Evolutionary conservation across 2,888 invertebrate species (phyloP).

Genomic region (Hoplodrina ambigua): DNA sequence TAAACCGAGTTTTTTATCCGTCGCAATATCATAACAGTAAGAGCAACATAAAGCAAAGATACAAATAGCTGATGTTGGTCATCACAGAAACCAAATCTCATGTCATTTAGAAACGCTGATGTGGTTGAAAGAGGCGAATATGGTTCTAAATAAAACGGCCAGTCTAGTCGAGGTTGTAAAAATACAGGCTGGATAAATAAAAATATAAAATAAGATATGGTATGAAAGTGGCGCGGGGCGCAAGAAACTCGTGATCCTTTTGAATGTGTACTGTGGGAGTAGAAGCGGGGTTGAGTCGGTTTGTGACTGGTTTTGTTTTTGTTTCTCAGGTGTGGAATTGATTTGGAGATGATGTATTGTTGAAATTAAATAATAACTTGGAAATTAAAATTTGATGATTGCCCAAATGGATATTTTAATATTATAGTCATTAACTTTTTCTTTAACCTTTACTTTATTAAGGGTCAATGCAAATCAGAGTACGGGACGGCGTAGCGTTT

Average conservation of each 20-base stretch:
- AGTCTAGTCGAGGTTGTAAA: slow-evolving; percentile 84
- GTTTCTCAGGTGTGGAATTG: not conserved
- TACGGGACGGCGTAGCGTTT: no score
- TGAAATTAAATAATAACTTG: not conserved
- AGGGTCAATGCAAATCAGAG: no score
- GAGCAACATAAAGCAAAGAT: slow-evolving; percentile 39
- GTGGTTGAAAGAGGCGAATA: slow-evolving; percentile 22
- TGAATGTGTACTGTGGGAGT: slow-evolving; percentile 83
- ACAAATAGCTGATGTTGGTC: slow-evolving; percentile 46
- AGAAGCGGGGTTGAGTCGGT: slow-evolving; percentile 67
- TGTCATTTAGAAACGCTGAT: slow-evolving; percentile 71
- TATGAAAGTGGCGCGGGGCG: slow-evolving; percentile 88
- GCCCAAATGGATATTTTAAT: no score
- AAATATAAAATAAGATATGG: slow-evolving; percentile 89
- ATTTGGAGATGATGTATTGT: not conserved
- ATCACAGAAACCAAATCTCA: slow-evolving; percentile 27
- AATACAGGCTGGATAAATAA: slow-evolving; percentile 87
- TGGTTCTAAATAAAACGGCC: slow-evolving; percentile 67
- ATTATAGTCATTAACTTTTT: no score
- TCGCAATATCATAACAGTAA: slow-evolving; percentile 40
- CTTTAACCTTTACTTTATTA: no score
- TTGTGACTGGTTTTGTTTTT: slow-evolving; percentile 1
- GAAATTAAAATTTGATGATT: no score
- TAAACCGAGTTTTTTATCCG: slow-evolving; percentile 40
- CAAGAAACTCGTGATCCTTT: slow-evolving; percentile 88